A percentile compares a stretch with the other conserved stretches of the same genome.
These are phyloP conservation scores for Drosophila limbata DNA, from an alignment of 2,888 invertebrate species.

Conservation along the genomic window DNA sequence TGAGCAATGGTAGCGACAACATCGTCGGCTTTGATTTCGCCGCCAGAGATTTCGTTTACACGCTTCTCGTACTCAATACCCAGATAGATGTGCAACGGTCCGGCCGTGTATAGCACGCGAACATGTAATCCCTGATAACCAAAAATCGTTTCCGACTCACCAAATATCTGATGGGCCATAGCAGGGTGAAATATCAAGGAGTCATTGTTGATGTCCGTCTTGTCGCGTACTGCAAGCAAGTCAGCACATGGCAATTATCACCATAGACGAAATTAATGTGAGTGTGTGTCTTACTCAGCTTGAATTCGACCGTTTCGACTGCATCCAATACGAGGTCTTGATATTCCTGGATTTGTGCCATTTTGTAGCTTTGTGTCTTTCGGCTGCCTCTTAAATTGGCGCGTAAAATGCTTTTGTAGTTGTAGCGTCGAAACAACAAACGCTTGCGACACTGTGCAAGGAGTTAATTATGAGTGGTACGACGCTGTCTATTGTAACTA, in stretches of 20 bases:
- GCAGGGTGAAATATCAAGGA: slow-evolving; percentile 90
- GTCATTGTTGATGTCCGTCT: slow-evolving; percentile 89
- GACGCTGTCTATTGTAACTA: slow-evolving; percentile 5
- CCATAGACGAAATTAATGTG: background rate
- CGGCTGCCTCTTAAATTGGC: slow-evolving; percentile 58
- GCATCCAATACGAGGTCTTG: slow-evolving; percentile 83
- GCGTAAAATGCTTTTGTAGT: slow-evolving; percentile 63
- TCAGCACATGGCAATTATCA: background rate
- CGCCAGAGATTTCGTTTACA: slow-evolving; percentile 87
- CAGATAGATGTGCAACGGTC: slow-evolving; percentile 92
- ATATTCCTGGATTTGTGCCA: slow-evolving; percentile 82
- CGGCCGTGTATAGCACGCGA: slow-evolving; percentile 92
- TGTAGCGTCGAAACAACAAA: slow-evolving; percentile 37
- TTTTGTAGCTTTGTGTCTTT: slow-evolving; percentile 38
- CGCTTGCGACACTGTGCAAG: slow-evolving; percentile 28
- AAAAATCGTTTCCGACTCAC: slow-evolving; percentile 96
- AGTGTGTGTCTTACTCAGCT: slow-evolving; percentile 77
- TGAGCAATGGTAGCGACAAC: slow-evolving; percentile 89
- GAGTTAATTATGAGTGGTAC: slow-evolving; percentile 21
- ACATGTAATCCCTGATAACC: slow-evolving; percentile 95
- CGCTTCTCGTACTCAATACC: slow-evolving; percentile 89
- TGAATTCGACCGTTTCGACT: slow-evolving; percentile 83
- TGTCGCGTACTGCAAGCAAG: slow-evolving; percentile 87
- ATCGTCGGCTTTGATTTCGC: slow-evolving; percentile 90
- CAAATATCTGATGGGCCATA: slow-evolving; percentile 97